phyloP scores from a whole-genome alignment of 2,113 vertebrate species.

The Myodes glareolus region DNA sequence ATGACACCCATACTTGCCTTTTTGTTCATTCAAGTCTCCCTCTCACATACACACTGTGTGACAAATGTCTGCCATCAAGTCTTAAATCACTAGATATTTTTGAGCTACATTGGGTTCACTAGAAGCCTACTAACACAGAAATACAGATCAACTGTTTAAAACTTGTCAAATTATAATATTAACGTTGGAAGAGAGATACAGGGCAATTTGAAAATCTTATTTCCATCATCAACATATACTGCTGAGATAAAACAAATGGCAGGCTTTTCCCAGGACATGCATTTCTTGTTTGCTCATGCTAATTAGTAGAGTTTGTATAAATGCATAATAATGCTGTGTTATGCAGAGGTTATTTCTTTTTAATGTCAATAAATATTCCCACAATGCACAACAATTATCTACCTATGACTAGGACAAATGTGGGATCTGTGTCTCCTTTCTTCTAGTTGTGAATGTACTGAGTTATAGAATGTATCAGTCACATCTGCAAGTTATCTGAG shows the following conservation, averaged over 20 bases:
- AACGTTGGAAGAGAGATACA: slow-evolving; percentile 74
- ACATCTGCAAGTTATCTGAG: neutral
- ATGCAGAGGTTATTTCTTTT: slow-evolving; percentile 78
- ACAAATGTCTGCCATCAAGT: neutral
- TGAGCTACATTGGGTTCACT: slow-evolving; percentile 33
- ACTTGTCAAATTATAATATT: slow-evolving; percentile 73
- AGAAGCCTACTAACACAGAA: slow-evolving; percentile 27
- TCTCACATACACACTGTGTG: neutral
- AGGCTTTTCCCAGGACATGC: slow-evolving; percentile 81
- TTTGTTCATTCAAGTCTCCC: neutral
- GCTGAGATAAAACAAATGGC: slow-evolving; percentile 79
- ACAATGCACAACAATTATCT: slow-evolving; percentile 53
- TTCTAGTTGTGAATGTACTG: neutral
- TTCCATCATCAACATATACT: slow-evolving; percentile 78
- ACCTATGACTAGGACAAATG: slow-evolving; percentile 33
- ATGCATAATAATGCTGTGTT: slow-evolving; percentile 65
- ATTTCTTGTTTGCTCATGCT: slow-evolving; percentile 81
- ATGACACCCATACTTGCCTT: neutral
- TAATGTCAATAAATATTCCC: slow-evolving; percentile 81
- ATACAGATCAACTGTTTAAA: slow-evolving; percentile 70
- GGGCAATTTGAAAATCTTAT: slow-evolving; percentile 74
- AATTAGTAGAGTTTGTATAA: slow-evolving; percentile 83
- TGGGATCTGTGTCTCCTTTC: neutral
- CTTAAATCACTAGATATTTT: slow-evolving; percentile 53
- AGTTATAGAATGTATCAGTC: neutral